A percentile compares a stretch with the other conserved stretches of the same genome.
These are phyloP conservation scores for Diplolepis rosae DNA, from an alignment of 2,888 invertebrate genomes.

Conservation along the genomic window DNA sequence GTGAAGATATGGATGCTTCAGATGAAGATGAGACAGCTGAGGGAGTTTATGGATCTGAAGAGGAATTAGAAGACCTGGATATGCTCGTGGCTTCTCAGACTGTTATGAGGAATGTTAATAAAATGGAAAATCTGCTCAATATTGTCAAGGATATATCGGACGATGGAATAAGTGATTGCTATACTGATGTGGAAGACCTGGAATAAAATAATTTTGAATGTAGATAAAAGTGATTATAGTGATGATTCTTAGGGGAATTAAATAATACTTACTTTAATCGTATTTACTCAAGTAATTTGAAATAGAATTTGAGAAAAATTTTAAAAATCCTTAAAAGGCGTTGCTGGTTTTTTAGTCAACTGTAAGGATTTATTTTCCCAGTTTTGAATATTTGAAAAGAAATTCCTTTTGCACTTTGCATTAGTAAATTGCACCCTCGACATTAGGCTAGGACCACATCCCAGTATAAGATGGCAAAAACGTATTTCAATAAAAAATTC, in stretches of 20 bases:
- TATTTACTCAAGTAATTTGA: not conserved
- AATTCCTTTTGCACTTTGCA: not conserved
- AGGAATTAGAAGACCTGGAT: conserved; percentile 60
- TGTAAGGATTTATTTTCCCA: too few species aligned
- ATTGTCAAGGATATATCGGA: conserved; percentile 52
- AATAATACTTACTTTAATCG: not conserved
- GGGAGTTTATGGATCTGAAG: conserved; percentile 58
- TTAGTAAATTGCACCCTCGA: not conserved
- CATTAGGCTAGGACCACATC: not conserved
- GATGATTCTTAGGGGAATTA: not conserved
- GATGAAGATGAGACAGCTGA: conserved; percentile 64
- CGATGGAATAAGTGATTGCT: conserved; percentile 60
- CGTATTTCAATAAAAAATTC: not conserved
- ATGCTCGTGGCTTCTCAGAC: conserved; percentile 63
- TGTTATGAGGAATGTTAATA: conserved; percentile 65
- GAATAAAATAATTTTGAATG: conserved; percentile 53
- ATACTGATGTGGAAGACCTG: conserved; percentile 69
- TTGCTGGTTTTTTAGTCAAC: too few species aligned
- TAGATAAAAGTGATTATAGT: not conserved
- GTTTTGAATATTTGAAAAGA: too few species aligned
- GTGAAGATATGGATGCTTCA: conserved; percentile 68
- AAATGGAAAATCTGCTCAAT: conserved; percentile 58
- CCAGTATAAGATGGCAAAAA: not conserved
- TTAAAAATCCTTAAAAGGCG: not conserved
- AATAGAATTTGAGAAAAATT: too few species aligned